Percentiles rank a stretch among this genome's conserved stretches.
Conservation (phyloP, 2,888 invertebrate genomes). For the Cremastobaeus sp. region DNA sequence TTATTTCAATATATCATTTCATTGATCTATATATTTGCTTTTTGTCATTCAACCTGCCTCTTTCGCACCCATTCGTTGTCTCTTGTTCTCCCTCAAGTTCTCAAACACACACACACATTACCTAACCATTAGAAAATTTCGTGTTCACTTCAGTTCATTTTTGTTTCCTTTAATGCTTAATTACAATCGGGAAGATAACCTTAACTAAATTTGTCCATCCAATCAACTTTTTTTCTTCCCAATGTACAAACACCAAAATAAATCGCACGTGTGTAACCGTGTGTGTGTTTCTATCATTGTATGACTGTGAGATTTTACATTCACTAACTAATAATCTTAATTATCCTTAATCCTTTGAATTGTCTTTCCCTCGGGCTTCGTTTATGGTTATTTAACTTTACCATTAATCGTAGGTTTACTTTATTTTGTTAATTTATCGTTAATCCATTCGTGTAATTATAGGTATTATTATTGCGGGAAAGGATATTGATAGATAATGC, state of each 20-base stretch:
- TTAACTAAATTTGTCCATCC: constrained; percentile 35
- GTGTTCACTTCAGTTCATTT: constrained; percentile 36
- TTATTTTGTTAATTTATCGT: constrained; percentile 23
- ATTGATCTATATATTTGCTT: constrained; percentile 53
- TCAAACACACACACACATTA: constrained; percentile 29
- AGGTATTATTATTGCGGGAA: constrained; percentile 44
- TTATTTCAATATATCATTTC: constrained; percentile 52
- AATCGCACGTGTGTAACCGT: constrained; percentile 33
- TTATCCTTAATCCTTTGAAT: constrained; percentile 33
- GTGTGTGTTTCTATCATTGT: constrained; percentile 30
- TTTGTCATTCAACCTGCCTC: background rate
- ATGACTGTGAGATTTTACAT: constrained; percentile 26
- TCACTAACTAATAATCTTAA: constrained; percentile 35
- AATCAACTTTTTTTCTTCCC: constrained; percentile 24
- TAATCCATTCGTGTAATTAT: constrained; percentile 33
- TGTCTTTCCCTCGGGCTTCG: background rate
- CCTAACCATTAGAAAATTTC: constrained; percentile 54
- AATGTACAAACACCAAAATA: constrained; percentile 58
- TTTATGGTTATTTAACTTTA: constrained; percentile 26
- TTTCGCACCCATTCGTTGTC: constrained; percentile 6
- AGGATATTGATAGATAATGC: constrained; percentile 36
- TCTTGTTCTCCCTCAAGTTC: constrained; percentile 4
- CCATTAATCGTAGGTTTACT: constrained; percentile 18
- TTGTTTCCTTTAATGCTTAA: constrained; percentile 43
- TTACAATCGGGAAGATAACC: constrained; percentile 56